Evolutionary conservation across 2,888 invertebrate genomes (phyloP).

Genomic region (Papilio protenor): DNA sequence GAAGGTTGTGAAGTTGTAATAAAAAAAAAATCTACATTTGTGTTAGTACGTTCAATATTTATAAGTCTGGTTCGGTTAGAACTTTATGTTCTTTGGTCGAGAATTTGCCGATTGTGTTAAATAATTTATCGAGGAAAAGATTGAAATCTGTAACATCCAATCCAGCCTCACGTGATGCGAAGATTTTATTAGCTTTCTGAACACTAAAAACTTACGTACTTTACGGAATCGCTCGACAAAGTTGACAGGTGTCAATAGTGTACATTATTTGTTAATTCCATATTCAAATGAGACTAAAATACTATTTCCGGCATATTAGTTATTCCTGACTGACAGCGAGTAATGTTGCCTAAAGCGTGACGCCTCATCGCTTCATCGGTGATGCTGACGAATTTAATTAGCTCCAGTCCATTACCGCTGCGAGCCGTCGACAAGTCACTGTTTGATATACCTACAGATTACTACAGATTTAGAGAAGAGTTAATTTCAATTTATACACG

Average conservation of each 20-base stretch:
- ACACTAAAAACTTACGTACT: background rate
- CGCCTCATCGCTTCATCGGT: conserved; percentile 21
- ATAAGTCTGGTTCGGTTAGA: background rate
- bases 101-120: conserved; percentile 2
- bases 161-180: background rate
- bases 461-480: background rate
- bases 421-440: conserved; percentile 20
- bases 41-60: background rate
- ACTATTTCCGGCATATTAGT: conserved; percentile 16
- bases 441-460: background rate
- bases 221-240: background rate
- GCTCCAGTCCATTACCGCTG: conserved; percentile 26
- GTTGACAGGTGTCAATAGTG: background rate
- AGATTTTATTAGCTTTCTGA: background rate
- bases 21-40: background rate
- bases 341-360: conserved; percentile 30
- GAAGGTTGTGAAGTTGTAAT: background rate
- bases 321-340: conserved; percentile 12
- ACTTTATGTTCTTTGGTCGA: conserved; percentile 4
- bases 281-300: background rate
- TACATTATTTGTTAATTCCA: background rate
- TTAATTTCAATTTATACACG: background rate
- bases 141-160: conserved; percentile 14
- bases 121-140: background rate
- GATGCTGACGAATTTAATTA: conserved; percentile 39